A percentile compares a stretch with the other conserved stretches of the same genome.
phyloP scores from a whole-genome alignment of 92 coral and sea anemone species.

The Anthopleura xanthogrammica region DNA sequence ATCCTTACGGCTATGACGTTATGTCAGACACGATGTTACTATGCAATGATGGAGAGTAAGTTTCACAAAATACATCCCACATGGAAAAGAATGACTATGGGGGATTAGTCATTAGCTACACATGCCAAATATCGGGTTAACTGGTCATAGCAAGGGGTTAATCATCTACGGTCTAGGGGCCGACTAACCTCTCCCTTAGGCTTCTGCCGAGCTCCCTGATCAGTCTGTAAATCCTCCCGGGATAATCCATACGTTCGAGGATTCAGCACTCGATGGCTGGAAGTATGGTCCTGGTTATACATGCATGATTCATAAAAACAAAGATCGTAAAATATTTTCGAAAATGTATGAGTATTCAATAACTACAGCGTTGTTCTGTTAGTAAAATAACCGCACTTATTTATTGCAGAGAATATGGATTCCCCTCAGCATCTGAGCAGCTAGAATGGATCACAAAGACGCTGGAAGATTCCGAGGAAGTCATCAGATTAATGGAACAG shows the following conservation, averaged over 20 bases:
- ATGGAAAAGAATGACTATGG: not conserved
- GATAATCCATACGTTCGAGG: too few relatives aligned
- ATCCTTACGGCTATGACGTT: conserved; percentile 73
- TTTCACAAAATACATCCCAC: not conserved
- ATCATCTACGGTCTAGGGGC: too few relatives aligned
- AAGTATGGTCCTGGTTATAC: too few relatives aligned
- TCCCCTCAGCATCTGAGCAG: conserved; percentile 44
- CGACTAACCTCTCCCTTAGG: too few relatives aligned
- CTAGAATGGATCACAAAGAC: conserved; percentile 56
- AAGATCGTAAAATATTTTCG: too few relatives aligned
- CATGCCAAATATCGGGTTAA: too few relatives aligned
- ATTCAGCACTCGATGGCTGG: too few relatives aligned
- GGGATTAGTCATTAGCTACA: not conserved
- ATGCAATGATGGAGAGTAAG: conserved; percentile 43
- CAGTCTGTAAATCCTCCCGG: too few relatives aligned
- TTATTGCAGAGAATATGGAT: not conserved
- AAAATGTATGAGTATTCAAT: too few relatives aligned
- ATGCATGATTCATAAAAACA: not conserved
- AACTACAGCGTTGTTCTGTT: too few relatives aligned
- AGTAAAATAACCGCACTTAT: conserved; percentile 5
- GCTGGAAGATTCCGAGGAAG: conserved; percentile 56
- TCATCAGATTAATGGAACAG: not conserved
- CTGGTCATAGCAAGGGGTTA: too few relatives aligned
- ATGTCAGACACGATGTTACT: conserved; percentile 86
- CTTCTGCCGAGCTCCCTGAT: too few relatives aligned